These are phyloP conservation scores for Porites rus DNA, from an alignment of 92 coral and sea anemone genomes.

Conservation along the genomic window DNA sequence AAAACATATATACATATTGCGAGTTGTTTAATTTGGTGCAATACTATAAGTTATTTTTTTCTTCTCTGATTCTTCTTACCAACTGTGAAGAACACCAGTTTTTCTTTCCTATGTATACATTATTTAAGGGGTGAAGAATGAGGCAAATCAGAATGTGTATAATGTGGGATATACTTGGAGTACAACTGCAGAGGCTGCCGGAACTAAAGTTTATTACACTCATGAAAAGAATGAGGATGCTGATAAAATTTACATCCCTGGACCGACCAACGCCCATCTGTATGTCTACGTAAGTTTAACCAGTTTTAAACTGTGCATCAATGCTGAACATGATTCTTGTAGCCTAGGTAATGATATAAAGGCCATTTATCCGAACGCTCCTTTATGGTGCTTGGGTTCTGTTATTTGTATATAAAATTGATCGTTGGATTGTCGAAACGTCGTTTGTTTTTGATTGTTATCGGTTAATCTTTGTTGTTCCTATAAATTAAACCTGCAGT, in stretches of 20 bases:
- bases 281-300: conserved; percentile 74
- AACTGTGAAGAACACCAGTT: no score
- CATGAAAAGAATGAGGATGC: conserved; percentile 59
- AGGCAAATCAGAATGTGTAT: conserved; percentile 61
- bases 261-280: conserved; percentile 79
- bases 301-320: neutral
- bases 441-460: neutral
- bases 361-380: no score
- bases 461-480: neutral
- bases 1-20: no score
- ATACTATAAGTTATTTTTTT: no score
- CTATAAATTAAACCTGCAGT: conserved; percentile 8
- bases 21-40: no score
- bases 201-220: conserved; percentile 76
- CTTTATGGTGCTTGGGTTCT: no score
- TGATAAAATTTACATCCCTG: conserved; percentile 79
- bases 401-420: no score
- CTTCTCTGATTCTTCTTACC: no score
- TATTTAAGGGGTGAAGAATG: conserved; percentile 44
- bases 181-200: conserved; percentile 62
- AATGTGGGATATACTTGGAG: conserved; percentile 70
- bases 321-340: no score
- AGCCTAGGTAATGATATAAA: no score
- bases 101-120: neutral
- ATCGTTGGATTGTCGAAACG: no score